These are phyloP conservation scores for Tribolium freemani DNA, from an alignment of 2,888 invertebrate species.

Conservation along the genomic window DNA sequence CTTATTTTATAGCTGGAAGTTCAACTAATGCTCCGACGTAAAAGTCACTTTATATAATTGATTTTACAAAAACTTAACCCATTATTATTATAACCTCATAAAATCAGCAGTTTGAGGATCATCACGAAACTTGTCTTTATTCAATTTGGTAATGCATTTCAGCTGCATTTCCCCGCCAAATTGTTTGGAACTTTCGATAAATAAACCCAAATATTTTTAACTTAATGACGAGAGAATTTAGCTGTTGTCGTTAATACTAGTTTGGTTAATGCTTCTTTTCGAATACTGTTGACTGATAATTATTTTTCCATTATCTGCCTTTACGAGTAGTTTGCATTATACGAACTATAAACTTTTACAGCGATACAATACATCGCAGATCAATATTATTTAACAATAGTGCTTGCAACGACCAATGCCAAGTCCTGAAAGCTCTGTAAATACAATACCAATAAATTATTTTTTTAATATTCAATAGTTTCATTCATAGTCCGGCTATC, in stretches of 20 bases:
- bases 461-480: neutral
- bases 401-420: neutral
- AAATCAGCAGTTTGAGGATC: neutral
- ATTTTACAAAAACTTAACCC: conserved; percentile 10
- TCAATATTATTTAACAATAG: neutral
- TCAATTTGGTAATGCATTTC: neutral
- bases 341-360: neutral
- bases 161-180: neutral
- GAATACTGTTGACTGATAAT: no score
- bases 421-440: neutral
- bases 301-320: neutral
- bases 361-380: neutral
- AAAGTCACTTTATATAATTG: conserved; percentile 31
- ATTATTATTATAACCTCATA: neutral
- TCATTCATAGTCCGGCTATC: neutral
- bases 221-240: no score
- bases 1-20: conserved; percentile 18
- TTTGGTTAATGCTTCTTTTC: no score
- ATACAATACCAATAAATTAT: neutral
- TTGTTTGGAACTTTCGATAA: neutral
- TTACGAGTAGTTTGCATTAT: neutral
- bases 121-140: neutral
- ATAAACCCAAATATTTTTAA: neutral
- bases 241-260: no score
- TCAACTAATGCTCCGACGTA: conserved; percentile 1